Percentiles rank a stretch among this genome's conserved stretches.
Conservation (phyloP, 1,140 invertebrate species). For the Zophobas morio region DNA sequence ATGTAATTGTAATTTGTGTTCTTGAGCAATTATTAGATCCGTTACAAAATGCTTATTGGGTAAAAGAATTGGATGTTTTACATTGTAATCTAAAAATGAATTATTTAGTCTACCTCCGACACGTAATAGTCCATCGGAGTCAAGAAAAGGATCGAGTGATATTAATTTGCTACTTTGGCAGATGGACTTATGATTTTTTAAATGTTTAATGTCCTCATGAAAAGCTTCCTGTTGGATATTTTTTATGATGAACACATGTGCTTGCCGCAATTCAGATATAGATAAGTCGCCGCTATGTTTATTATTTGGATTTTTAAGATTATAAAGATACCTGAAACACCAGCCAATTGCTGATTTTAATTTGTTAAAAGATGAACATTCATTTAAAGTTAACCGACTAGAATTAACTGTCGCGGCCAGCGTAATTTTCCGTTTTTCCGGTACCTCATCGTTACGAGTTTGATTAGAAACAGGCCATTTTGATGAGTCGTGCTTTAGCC, state of each 20-base stretch:
- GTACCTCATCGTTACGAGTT: neutral
- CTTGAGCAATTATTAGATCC: constrained; percentile 51
- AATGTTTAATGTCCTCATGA: constrained; percentile 33
- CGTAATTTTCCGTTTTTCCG: neutral
- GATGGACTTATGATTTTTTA: constrained; percentile 30
- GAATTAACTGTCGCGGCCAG: neutral
- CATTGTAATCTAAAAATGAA: constrained; percentile 7
- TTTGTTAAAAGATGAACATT: no score
- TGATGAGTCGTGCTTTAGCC: constrained; percentile 35
- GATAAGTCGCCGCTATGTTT: neutral
- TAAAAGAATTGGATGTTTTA: constrained; percentile 54
- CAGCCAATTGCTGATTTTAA: no score
- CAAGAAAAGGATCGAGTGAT: constrained; percentile 56
- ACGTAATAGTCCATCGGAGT: constrained; percentile 50
- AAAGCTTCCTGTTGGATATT: constrained; percentile 29
- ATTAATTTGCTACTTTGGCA: constrained; percentile 41
- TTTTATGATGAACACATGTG: constrained; percentile 5
- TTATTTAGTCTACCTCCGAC: constrained; percentile 58
- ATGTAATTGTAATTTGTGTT: constrained; percentile 57
- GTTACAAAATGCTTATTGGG: constrained; percentile 55
- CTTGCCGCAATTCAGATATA: constrained; percentile 13
- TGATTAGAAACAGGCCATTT: neutral
- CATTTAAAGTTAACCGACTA: no score
- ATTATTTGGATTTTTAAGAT: neutral
- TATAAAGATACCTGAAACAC: no score